phyloP scores from a whole-genome alignment of 1,140 invertebrate species.

The Procambarus clarkii region DNA sequence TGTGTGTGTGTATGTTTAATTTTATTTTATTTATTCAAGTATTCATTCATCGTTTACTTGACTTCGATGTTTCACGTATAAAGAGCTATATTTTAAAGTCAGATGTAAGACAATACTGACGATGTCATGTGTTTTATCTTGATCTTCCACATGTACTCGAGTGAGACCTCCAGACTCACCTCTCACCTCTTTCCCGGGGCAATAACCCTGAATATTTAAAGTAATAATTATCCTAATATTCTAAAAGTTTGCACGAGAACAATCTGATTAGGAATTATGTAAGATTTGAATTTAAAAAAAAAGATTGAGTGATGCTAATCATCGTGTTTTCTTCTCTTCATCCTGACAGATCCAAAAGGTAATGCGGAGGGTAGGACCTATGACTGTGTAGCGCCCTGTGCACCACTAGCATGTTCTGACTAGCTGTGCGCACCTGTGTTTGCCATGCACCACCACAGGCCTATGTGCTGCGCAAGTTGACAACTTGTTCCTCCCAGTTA shows the following conservation, averaged over 20 bases:
- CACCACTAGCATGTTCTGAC: constrained; percentile 19
- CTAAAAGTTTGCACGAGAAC: neutral
- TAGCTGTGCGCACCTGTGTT: neutral
- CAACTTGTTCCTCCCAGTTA: neutral
- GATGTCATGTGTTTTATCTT: neutral
- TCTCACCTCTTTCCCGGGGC: neutral
- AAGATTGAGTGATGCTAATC: neutral
- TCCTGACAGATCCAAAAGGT: constrained; percentile 39
- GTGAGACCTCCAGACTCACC: neutral
- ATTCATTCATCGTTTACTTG: too few species aligned
- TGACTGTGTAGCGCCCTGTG: constrained; percentile 6
- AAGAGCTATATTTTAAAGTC: neutral
- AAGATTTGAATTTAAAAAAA: too few species aligned
- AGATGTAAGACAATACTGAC: neutral
- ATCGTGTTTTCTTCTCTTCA: constrained; percentile 39
- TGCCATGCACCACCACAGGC: neutral
- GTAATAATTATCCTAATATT: neutral
- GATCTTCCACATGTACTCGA: neutral
- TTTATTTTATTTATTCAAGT: neutral
- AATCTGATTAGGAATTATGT: neutral
- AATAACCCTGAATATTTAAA: neutral
- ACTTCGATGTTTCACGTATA: too few species aligned
- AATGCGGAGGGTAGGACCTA: neutral
- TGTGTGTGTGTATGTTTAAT: neutral
- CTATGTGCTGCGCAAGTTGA: neutral